phyloP scores from a whole-genome alignment of 2,113 vertebrate genomes.

The Ailurus styani region DNA sequence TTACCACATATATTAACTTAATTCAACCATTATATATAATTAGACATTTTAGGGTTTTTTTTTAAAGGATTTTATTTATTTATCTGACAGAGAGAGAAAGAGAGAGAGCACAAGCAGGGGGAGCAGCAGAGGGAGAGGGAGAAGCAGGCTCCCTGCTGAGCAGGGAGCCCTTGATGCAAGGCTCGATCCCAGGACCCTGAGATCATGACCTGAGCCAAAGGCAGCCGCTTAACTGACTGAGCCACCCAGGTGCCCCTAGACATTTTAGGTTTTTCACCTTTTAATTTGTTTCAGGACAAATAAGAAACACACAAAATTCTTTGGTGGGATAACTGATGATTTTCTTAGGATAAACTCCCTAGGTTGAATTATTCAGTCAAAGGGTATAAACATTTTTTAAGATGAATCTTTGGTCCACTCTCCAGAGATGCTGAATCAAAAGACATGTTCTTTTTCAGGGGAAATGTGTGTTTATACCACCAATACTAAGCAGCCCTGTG shows the following conservation, averaged over 20 bases:
- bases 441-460: not conserved
- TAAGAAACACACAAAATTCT: constrained; percentile 1
- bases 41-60: not conserved
- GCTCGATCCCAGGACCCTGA: not conserved
- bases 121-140: not conserved
- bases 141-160: not conserved
- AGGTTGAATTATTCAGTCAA: not conserved
- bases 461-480: not conserved
- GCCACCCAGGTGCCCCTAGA: not conserved
- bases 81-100: not conserved
- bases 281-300: not conserved
- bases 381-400: not conserved
- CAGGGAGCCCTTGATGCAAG: not conserved
- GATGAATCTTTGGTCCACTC: not conserved
- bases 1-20: not conserved
- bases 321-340: not conserved
- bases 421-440: not conserved
- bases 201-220: not conserved
- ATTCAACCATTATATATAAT: not conserved
- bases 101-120: not conserved
- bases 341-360: not conserved
- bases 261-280: not conserved
- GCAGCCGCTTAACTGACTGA: not conserved
- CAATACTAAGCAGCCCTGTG: not conserved
- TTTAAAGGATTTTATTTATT: not conserved